phyloP scores from a whole-genome alignment of 2,888 invertebrate genomes.

The Rotaria macrura region DNA sequence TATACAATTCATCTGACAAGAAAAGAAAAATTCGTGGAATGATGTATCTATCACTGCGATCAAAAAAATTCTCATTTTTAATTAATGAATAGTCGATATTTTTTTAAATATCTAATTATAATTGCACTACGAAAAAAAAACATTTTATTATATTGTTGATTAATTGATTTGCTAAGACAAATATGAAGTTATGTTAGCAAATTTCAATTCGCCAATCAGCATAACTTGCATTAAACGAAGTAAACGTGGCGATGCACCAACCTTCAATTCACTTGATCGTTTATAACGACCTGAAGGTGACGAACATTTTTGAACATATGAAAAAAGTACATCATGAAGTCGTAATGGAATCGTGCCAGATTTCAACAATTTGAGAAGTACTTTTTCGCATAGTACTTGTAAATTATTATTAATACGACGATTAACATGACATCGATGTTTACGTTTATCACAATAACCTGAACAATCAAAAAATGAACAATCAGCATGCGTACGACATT shows the following conservation, averaged over 20 bases:
- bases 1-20: not conserved
- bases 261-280: not conserved
- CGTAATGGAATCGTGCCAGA: not conserved
- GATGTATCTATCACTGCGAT: not conserved
- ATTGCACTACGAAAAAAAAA: not conserved
- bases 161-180: not conserved
- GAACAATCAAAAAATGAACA: slow-evolving; percentile 11
- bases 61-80: not conserved
- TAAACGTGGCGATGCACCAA: not conserved
- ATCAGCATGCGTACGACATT: not conserved
- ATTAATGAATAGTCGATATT: not conserved
- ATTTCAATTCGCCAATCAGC: not conserved
- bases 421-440: not conserved
- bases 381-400: not conserved
- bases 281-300: slow-evolving; percentile 12
- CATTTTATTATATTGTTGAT: not conserved
- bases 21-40: not conserved
- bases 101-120: not conserved
- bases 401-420: slow-evolving; percentile 8
- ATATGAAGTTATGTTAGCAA: not conserved
- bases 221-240: not conserved
- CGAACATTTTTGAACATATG: not conserved
- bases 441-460: slow-evolving; percentile 9
- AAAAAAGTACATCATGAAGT: not conserved
- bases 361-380: not conserved